Evolutionary conservation across 2,113 vertebrate species (phyloP).

Genomic region (Planiliza haematocheilus): DNA sequence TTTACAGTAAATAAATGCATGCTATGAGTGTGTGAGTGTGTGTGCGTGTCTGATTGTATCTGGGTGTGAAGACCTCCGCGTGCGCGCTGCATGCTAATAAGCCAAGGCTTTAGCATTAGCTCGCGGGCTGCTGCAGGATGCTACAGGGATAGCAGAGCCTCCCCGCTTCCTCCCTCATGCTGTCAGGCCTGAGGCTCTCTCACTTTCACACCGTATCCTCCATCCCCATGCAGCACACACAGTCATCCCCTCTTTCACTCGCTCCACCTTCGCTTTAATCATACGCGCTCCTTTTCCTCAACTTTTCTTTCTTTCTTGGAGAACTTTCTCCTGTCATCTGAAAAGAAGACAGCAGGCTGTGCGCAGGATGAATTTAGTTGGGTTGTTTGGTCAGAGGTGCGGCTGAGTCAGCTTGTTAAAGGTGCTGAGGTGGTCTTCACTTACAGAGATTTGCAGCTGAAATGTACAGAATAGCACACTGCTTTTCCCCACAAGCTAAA

Average conservation of each 20-base stretch:
- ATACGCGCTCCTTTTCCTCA: slow-evolving; percentile 33
- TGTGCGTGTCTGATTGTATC: not conserved
- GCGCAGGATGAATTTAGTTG: not conserved
- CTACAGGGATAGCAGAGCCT: slow-evolving; percentile 51
- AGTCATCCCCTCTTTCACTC: slow-evolving; percentile 6
- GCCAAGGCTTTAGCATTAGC: slow-evolving; percentile 65
- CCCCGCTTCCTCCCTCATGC: slow-evolving; percentile 62
- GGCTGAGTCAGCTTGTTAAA: not conserved
- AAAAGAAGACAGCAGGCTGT: not conserved
- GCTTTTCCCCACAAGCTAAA: too few relatives aligned
- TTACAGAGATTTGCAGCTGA: not conserved
- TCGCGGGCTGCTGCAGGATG: slow-evolving; percentile 60
- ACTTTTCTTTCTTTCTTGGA: slow-evolving; percentile 56
- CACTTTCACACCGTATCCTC: slow-evolving; percentile 14
- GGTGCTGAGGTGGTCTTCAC: not conserved
- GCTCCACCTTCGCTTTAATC: slow-evolving; percentile 47
- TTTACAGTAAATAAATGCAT: slow-evolving; percentile 61
- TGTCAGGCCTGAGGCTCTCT: slow-evolving; percentile 46
- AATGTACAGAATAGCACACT: not conserved
- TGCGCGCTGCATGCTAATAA: slow-evolving; percentile 57
- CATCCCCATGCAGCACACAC: not conserved
- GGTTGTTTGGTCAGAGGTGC: slow-evolving; percentile 7
- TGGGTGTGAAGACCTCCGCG: slow-evolving; percentile 1
- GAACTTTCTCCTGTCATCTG: slow-evolving; percentile 32
- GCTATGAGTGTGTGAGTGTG: slow-evolving; percentile 5